Evolutionary conservation across 2,888 invertebrate genomes (phyloP).

Genomic region (Parochlus steinenii): DNA sequence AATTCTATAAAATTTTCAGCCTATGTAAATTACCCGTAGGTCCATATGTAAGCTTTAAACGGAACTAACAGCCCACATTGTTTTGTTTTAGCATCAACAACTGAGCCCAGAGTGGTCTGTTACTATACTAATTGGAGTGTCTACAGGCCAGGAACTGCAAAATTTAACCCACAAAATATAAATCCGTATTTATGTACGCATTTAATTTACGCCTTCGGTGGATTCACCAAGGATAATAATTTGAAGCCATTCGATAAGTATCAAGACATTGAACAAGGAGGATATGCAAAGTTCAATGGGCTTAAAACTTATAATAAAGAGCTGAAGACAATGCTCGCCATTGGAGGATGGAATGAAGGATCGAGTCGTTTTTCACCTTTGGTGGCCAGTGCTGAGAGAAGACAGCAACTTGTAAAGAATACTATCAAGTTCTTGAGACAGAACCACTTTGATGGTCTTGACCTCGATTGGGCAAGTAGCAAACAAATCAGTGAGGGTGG

Average conservation of each 20-base stretch:
- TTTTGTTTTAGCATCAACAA: no score
- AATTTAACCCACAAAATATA: constrained; percentile 85
- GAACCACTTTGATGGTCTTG: constrained; percentile 85
- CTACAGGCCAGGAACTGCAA: constrained; percentile 76
- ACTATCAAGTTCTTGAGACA: constrained; percentile 72
- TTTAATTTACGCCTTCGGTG: constrained; percentile 83
- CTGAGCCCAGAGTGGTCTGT: no score
- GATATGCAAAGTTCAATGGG: constrained; percentile 86
- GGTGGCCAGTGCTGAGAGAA: constrained; percentile 58
- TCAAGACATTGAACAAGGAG: constrained; percentile 93
- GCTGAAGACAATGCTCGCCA: constrained; percentile 76
- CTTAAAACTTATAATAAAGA: constrained; percentile 86
- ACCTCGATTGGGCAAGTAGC: constrained; percentile 84
- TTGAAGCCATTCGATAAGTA: constrained; percentile 88
- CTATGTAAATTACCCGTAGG: no score
- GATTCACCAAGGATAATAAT: constrained; percentile 79
- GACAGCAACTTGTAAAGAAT: constrained; percentile 70
- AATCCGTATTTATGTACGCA: constrained; percentile 90
- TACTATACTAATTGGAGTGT: constrained; percentile 93
- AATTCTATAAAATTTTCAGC: no score
- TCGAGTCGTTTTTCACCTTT: constrained; percentile 75
- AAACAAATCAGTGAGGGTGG: neutral
- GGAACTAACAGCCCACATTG: no score
- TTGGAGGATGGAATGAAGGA: constrained; percentile 90
- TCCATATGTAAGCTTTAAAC: no score